Base-by-base conservation (phyloP, 2,888 invertebrate genomes). In the Papilio elwesi region DNA sequence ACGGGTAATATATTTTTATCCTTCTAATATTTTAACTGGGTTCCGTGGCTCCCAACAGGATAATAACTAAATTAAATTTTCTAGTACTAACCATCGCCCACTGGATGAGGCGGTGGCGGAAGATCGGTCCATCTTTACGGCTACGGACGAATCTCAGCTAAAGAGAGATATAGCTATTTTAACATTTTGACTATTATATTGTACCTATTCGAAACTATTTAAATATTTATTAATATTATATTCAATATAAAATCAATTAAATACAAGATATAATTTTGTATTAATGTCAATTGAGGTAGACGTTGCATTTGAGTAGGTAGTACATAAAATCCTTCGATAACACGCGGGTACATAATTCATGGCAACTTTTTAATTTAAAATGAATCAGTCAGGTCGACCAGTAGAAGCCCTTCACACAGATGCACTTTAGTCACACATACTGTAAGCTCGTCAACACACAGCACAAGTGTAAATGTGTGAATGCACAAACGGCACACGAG, bases 381-480 rank as follows among this genome's bases (percentile, higher is more conserved):
- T 87, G 90, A 88, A 91, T 91, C 89, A 87, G 83, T 86, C 86
- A 81, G 87, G 86, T 85, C 90, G 85, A 84, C 90, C 85, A 85
- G 83, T 85, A 81, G 84, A 81, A 87, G 90, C 91, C 91, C 91
- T 91, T 89, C 90, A 90, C 89, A 89, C 88, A 76, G 70, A 74
- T 77, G 74, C 76, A 81, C 48, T 73, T 53, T 57, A 68, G 66
- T 47, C 65, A 74, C 69, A 74, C 71, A 68, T 52, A 71, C 52
- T 65, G 73, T 68, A 79, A 63, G 26, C 15, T 59, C 2, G 26
- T 65, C 15, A 47, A 16, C 52, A 63, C 43, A 36, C 15, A 59
- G 72, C 48, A 72, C 38, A 78, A 74, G 72, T 71, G 62, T 69
- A 43, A 49, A 62, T 74, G 76, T 78, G 71, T 76, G 64, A 63